Evolutionary conservation across 2,888 invertebrate genomes (phyloP).

Genomic region (Megalurothrips usitatus): DNA sequence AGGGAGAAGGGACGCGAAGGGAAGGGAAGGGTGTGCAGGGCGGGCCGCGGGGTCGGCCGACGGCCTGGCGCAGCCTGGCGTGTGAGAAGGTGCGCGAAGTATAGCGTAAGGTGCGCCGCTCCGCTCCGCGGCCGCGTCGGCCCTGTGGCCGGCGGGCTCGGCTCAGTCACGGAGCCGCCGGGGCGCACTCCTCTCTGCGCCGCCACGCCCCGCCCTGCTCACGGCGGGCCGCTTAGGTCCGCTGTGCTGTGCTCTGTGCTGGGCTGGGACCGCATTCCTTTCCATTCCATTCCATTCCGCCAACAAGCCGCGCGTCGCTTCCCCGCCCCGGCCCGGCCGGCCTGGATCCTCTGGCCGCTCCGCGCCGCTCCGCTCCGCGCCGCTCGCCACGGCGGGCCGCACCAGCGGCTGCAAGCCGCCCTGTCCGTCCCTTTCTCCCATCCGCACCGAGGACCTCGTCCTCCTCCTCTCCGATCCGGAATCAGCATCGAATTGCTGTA

Average conservation of each 20-base stretch:
- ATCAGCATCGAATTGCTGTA: no score
- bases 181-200: neutral
- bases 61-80: neutral
- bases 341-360: no score
- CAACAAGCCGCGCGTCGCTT: neutral
- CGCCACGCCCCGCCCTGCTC: neutral
- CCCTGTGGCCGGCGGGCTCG: neutral
- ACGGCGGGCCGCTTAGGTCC: neutral
- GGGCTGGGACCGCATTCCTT: neutral
- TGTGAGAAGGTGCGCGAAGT: slow-evolving; percentile 15
- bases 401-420: no score
- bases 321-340: no score
- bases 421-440: neutral
- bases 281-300: slow-evolving; percentile 6
- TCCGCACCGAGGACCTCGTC: no score
- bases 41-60: neutral
- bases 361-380: neutral
- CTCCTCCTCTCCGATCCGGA: no score
- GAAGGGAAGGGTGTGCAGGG: neutral
- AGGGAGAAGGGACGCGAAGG: neutral
- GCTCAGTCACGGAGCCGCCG: neutral
- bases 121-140: neutral
- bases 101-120: slow-evolving; percentile 5
- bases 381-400: neutral
- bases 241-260: neutral